Percentiles rank a stretch among this genome's conserved stretches.
phyloP scores from a whole-genome alignment of 2,888 invertebrate genomes.

The Drosophila nr. perissopoda region DNA sequence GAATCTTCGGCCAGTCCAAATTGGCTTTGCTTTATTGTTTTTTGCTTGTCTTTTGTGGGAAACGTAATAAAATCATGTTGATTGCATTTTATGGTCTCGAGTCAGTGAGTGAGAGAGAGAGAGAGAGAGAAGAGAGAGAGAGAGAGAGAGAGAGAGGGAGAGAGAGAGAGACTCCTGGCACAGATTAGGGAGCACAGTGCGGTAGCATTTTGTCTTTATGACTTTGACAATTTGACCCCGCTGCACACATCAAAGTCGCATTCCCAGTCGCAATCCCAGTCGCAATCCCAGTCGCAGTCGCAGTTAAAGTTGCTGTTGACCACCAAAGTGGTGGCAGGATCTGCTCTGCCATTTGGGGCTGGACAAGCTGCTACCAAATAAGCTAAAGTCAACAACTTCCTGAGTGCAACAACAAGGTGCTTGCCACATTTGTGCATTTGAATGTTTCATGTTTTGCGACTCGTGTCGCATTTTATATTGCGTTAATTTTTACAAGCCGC shows the following conservation, averaged over 20 bases:
- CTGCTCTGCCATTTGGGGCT: constrained; percentile 23
- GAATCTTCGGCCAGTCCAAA: not conserved
- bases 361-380: constrained; percentile 41
- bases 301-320: constrained; percentile 15
- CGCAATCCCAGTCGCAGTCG: not conserved
- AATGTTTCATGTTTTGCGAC: constrained; percentile 69
- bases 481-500: constrained; percentile 41
- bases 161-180: constrained; percentile 33
- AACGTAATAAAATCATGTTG: constrained; percentile 68
- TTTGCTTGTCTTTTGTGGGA: constrained; percentile 54
- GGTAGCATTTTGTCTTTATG: constrained; percentile 55
- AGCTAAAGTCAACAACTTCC: constrained; percentile 60
- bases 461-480: constrained; percentile 60
- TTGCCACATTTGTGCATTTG: constrained; percentile 70
- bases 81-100: constrained; percentile 54
- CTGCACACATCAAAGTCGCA: constrained; percentile 27
- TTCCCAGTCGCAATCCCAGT: not conserved
- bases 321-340: constrained; percentile 52
- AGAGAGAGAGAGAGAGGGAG: not conserved
- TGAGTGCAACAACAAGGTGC: constrained; percentile 23
- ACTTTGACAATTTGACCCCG: constrained; percentile 74
- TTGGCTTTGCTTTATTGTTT: not conserved
- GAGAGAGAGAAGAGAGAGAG: not conserved
- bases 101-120: not conserved
- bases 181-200: constrained; percentile 54